phyloP scores from a whole-genome alignment of 2,888 invertebrate species.

The Netelia melanura region DNA sequence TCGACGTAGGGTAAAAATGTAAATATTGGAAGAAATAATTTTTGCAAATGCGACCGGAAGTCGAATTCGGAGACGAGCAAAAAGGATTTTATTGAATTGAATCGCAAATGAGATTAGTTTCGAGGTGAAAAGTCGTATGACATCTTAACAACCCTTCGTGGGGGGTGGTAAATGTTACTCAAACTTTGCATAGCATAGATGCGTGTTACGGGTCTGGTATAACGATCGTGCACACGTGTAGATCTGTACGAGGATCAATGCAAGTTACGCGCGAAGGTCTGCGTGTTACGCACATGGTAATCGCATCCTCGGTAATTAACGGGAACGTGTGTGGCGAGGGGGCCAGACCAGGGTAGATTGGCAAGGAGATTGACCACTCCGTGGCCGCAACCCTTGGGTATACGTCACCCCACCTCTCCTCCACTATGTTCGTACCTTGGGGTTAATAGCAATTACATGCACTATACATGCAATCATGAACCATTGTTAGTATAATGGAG shows the following conservation, averaged over 20 bases:
- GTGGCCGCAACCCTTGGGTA: constrained; percentile 65
- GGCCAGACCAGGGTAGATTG: constrained; percentile 57
- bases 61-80: too few species aligned
- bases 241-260: constrained; percentile 69
- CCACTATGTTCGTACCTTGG: constrained; percentile 47
- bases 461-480: constrained; percentile 59
- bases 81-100: too few species aligned
- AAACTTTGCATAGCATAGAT: not conserved
- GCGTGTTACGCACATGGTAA: constrained; percentile 72
- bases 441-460: constrained; percentile 67
- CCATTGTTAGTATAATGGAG: constrained; percentile 29
- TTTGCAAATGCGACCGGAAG: too few species aligned
- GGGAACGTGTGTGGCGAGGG: constrained; percentile 65
- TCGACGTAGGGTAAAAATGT: too few species aligned
- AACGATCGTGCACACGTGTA: constrained; percentile 62
- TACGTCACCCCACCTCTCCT: constrained; percentile 45
- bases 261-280: constrained; percentile 67
- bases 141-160: not conserved
- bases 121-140: too few species aligned
- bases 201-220: constrained; percentile 27
- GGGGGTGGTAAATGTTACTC: not conserved
- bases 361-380: constrained; percentile 69
- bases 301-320: constrained; percentile 74
- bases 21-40: too few species aligned
- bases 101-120: too few species aligned